A percentile compares a stretch with the other conserved stretches of the same genome.
These are phyloP conservation scores for Catocala sponsa DNA, from an alignment of 2,888 invertebrate species.

Conservation along the genomic window DNA sequence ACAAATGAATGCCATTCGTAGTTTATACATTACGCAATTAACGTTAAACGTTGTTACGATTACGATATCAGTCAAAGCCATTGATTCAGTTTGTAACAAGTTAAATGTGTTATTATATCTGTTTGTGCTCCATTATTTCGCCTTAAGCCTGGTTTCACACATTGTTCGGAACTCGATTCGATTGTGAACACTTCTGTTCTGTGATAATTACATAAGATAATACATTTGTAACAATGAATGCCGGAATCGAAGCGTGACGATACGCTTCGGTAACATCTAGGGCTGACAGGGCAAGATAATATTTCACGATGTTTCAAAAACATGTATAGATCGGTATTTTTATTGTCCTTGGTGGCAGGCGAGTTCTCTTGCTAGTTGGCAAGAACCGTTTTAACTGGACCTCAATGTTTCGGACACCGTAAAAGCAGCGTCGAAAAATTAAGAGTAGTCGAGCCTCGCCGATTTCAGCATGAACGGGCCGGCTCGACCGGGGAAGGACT, in stretches of 20 bases:
- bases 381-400: too few relatives aligned
- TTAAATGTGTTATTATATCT: background rate
- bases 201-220: constrained; percentile 29
- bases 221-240: constrained; percentile 15
- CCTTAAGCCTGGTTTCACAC: constrained; percentile 8
- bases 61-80: background rate
- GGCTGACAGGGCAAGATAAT: background rate
- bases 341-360: too few relatives aligned
- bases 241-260: constrained; percentile 18
- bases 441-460: too few relatives aligned
- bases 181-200: constrained; percentile 3
- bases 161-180: constrained; percentile 17
- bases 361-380: too few relatives aligned
- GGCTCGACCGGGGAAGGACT: too few relatives aligned
- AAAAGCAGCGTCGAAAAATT: too few relatives aligned
- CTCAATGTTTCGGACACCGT: too few relatives aligned
- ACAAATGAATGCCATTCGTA: too few relatives aligned
- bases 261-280: constrained; percentile 15
- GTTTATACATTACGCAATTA: too few relatives aligned
- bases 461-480: too few relatives aligned
- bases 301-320: background rate
- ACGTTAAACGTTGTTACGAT: too few relatives aligned
- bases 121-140: constrained; percentile 3
- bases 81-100: background rate
- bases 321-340: too few relatives aligned